phyloP scores from a whole-genome alignment of 2,888 invertebrate species.

The Caenorhabditis auriculariae region DNA sequence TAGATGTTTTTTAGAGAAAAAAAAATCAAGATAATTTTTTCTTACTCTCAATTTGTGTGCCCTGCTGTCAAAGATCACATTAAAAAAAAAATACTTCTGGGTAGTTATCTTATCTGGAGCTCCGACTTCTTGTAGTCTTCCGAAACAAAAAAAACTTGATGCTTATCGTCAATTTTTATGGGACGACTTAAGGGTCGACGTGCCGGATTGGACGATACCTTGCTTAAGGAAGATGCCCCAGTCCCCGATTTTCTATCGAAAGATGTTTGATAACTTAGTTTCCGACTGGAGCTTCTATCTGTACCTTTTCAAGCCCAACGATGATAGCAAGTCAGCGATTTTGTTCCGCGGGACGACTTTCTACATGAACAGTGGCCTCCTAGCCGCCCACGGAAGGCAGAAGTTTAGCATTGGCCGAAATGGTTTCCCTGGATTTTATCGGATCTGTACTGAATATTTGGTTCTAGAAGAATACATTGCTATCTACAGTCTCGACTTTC shows the following conservation, averaged over 20 bases:
- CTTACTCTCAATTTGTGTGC: no score
- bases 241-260: constrained; percentile 14
- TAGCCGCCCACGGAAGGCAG: constrained; percentile 31
- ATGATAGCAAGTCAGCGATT: constrained; percentile 18
- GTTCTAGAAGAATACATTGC: constrained; percentile 34
- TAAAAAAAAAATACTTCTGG: no score
- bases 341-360: constrained; percentile 36
- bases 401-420: constrained; percentile 26
- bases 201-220: constrained; percentile 12
- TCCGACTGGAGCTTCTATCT: not conserved
- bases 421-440: constrained; percentile 2
- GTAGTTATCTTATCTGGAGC: no score
- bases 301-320: constrained; percentile 5
- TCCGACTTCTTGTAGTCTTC: no score
- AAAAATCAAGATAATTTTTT: no score
- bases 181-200: constrained; percentile 2
- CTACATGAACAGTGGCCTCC: constrained; percentile 42
- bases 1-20: not conserved
- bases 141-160: no score
- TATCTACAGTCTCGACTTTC: constrained; percentile 33
- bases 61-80: no score
- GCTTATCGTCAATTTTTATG: no score
- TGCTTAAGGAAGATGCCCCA: constrained; percentile 4
- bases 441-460: not conserved
- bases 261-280: constrained; percentile 1